Percentiles rank a stretch among this genome's conserved stretches.
Conservation (phyloP, 2,888 invertebrate genomes). For the Apeira syringaria region DNA sequence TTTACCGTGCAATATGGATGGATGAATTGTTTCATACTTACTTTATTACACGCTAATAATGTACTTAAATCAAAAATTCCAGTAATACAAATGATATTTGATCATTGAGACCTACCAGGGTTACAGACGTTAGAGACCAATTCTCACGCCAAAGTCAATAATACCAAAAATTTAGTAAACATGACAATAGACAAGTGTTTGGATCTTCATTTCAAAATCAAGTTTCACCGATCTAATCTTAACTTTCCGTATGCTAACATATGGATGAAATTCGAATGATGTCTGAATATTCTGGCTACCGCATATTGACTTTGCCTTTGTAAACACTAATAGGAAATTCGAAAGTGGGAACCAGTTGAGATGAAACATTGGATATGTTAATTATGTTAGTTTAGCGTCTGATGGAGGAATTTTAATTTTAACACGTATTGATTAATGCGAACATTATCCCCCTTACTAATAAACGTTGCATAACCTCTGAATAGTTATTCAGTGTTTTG, state of each 20-base stretch:
- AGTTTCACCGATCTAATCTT: slow-evolving; percentile 30
- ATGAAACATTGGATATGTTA: slow-evolving; percentile 80
- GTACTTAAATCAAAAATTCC: slow-evolving; percentile 51
- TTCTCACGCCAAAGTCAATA: slow-evolving; percentile 82
- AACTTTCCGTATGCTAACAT: slow-evolving; percentile 29
- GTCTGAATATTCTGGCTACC: slow-evolving; percentile 54
- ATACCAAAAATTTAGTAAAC: slow-evolving; percentile 70
- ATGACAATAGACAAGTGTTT: slow-evolving; percentile 58
- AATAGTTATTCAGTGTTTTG: no score
- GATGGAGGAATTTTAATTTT: slow-evolving; percentile 40
- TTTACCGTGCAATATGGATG: no score
- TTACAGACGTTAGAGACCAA: slow-evolving; percentile 74
- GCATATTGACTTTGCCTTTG: slow-evolving; percentile 76
- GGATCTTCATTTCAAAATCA: slow-evolving; percentile 61
- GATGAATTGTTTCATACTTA: no score
- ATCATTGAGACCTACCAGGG: slow-evolving; percentile 74
- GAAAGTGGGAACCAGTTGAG: slow-evolving; percentile 79
- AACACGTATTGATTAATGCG: slow-evolving; percentile 17
- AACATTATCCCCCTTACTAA: no score
- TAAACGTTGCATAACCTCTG: no score
- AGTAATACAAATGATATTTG: slow-evolving; percentile 68
- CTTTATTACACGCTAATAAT: slow-evolving; percentile 17
- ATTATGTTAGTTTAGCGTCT: slow-evolving; percentile 58
- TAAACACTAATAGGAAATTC: slow-evolving; percentile 81
- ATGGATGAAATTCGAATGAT: slow-evolving; percentile 35